Evolutionary conservation across 1,140 invertebrate genomes (phyloP), one percentile per base, ranked within the genome.

Genomic region (Drosophila tropicalis): DNA sequence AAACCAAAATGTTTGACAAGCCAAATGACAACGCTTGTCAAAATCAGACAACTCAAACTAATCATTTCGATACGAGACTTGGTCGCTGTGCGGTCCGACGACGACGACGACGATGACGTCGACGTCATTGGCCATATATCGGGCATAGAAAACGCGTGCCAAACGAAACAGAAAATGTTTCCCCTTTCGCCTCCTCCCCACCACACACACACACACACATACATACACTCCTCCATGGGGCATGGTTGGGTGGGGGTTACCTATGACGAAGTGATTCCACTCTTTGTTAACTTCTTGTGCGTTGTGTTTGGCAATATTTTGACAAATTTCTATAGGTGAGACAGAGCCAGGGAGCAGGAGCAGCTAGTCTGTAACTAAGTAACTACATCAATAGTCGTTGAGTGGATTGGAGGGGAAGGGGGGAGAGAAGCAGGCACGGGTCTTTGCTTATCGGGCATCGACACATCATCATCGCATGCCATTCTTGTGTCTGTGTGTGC

Each of bases 1-100:
- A 78, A 81, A 76, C 79, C 58, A 86, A 87, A 84, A 84, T 89
- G 80, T 84, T 87, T 87, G 84, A 87, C 84, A 87, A 71, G 62
- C 70, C 65, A 74, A 87, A 89, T 89, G 84, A 87, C 84, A 87
- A 87, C 80, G 65, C 80, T 70, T 87, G 84, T 87, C 84, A 87
- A 81, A 84, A 78, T 63, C 70, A 67, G 84, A 87, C 84, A 87
- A 78, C 76, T 72, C 84, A 84, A 84, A 87, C 84, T 89, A 87
- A 87, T 87, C 84, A 87, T 75, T 84, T 72, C 72, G 72, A 84
- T 68, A 71, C 60, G 44, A 70, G 22, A 32, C 19, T 12, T 29
- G 29, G 29, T 29, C 51, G 55, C 54, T 60, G 58, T 19, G 47
- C 34, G 22, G 61, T 6, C 32, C 57, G 36, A 3, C 4, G 19